These are phyloP conservation scores for Tinea trinotella DNA, from an alignment of 2,888 invertebrate species.

Conservation along the genomic window DNA sequence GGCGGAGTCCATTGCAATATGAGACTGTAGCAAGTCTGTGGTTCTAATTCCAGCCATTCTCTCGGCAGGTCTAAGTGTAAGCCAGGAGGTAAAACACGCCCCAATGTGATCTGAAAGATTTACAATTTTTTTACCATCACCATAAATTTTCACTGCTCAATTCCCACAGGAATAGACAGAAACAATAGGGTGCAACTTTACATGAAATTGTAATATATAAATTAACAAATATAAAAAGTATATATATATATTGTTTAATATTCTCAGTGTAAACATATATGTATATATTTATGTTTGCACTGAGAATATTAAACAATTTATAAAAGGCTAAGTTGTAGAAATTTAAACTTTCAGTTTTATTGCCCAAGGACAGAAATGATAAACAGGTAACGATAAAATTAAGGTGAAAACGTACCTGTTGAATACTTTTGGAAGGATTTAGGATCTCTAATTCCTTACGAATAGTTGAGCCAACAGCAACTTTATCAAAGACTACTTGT, in stretches of 20 bases:
- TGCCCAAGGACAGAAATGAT: conserved; percentile 17
- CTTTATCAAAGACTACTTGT: conserved; percentile 78
- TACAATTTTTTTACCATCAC: too few relatives aligned
- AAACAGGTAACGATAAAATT: conserved; percentile 14
- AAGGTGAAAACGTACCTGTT: conserved; percentile 2
- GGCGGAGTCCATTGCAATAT: conserved; percentile 77
- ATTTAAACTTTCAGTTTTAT: too few relatives aligned
- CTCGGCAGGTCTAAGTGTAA: conserved; percentile 71
- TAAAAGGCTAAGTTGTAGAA: too few relatives aligned
- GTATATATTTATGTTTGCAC: conserved; percentile 57
- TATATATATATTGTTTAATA: not conserved
- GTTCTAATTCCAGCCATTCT: conserved; percentile 66
- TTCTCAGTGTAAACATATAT: not conserved
- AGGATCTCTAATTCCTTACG: conserved; percentile 68
- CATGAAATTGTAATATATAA: too few relatives aligned
- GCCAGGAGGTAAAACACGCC: conserved; percentile 65
- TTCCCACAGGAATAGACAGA: too few relatives aligned
- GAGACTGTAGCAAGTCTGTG: conserved; percentile 67
- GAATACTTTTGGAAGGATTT: conserved; percentile 63
- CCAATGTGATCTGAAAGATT: conserved; percentile 49
- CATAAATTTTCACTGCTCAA: too few relatives aligned
- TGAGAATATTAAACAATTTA: conserved; percentile 28
- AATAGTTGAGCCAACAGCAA: conserved; percentile 69
- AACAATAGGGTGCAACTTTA: too few relatives aligned
- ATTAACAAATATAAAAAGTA: conserved; percentile 19